A percentile compares a stretch with the other conserved stretches of the same genome.
phyloP scores from a whole-genome alignment of 2,113 vertebrate genomes.

The Vidua macroura region DNA sequence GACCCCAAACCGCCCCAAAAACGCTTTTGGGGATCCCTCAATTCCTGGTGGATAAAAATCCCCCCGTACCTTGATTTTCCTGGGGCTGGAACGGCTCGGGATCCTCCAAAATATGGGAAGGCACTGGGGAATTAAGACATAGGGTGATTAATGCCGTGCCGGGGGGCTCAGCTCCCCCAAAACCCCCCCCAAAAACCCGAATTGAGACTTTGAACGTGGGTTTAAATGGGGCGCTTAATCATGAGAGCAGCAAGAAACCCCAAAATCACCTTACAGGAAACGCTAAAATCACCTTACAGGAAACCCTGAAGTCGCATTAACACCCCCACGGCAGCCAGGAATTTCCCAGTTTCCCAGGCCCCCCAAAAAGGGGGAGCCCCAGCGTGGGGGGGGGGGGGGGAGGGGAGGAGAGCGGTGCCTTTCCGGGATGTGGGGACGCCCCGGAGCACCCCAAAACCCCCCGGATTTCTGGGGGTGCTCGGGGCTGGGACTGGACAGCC shows the following conservation, averaged over 20 bases:
- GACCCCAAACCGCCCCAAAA: no score
- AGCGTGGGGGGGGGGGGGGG: no score
- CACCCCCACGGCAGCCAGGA: neutral
- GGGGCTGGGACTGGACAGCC: neutral
- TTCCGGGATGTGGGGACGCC: rapidly evolving
- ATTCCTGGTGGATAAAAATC: neutral
- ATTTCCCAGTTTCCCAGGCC: neutral
- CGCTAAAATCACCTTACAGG: neutral
- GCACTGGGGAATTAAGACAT: neutral
- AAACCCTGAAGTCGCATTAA: neutral
- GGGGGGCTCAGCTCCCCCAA: neutral
- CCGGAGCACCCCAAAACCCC: neutral
- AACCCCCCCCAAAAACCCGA: rapidly evolving
- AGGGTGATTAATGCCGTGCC: rapidly evolving
- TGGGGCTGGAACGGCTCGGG: neutral
- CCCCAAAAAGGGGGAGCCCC: neutral
- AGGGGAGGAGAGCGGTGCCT: rapidly evolving
- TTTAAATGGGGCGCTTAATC: neutral
- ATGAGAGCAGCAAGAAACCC: neutral
- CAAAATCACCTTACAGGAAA: neutral
- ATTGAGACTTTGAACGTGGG: rapidly evolving
- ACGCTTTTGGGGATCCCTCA: neutral
- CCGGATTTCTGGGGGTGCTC: rapidly evolving
- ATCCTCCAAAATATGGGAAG: rapidly evolving
- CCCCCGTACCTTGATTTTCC: neutral